Evolutionary conservation across 2,797 vertebrate species (phyloP), one percentile per base, ranked within the genome.

Genomic region (Vireo griseus): DNA sequence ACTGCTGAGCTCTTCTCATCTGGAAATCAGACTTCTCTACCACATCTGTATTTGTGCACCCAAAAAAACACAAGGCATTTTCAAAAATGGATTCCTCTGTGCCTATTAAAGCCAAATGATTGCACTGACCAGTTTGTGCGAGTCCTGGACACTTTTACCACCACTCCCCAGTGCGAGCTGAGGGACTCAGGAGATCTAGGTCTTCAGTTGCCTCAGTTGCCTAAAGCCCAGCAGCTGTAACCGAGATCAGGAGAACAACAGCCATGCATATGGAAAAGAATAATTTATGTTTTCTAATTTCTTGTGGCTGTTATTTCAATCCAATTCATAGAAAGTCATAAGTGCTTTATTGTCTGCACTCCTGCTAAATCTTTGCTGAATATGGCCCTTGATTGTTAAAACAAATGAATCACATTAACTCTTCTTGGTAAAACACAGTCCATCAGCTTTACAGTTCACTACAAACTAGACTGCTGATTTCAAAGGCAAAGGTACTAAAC

Each of bases 351-450:
- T 81, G 62, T 63, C 69, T 76, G 66, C 16, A 61, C 51, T 92
- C 44, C 71, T 69, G 35, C 19, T 71, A 78, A 86, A 86, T 73
- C 63, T 88, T 62, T 57, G 44, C 63, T 81, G 69, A 86, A 86
- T 81, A 66, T 15, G 47, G 42, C 16, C n/a, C 54, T 74, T 52
- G 55, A 66, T 50, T 80, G 68, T 71, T 76, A 76, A 35, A 84
- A 90, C 50, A 95, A 88, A 92, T 31, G 10, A 73, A 67, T 55
- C 4, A 3, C 26, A 31, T 76, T 67, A 85, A 85, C 63, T 69
- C 59, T 76, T 83, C 78, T 54, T 35, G 21, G 63, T 44, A 59
- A 67, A 76, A 57, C n/a, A 24, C 47, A 61, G 76, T 35, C 42
- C 11, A 3, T 54, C 48, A 61, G 37, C 25, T 80, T 80, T 89